A percentile compares a stretch with the other conserved stretches of the same genome.
Evolutionary conservation across 2,888 invertebrate genomes (phyloP).

Genomic region (Aplocera efformata): DNA sequence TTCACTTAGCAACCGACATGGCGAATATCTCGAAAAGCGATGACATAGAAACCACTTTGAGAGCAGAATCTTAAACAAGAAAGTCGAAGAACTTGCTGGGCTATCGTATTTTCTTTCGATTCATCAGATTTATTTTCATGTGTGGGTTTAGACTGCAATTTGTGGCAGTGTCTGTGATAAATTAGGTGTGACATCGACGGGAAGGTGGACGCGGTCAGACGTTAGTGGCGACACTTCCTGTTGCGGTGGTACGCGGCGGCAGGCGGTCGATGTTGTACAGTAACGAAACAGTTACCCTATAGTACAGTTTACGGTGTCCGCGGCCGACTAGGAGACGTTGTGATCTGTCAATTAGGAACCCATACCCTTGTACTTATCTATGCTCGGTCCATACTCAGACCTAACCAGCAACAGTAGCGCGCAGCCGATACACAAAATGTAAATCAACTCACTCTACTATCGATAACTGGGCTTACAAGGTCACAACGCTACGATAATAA

Average conservation of each 20-base stretch:
- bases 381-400: constrained; percentile 40
- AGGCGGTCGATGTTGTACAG: constrained; percentile 57
- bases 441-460: constrained; percentile 10
- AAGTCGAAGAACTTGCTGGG: constrained; percentile 33
- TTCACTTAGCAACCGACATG: constrained; percentile 71
- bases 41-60: constrained; percentile 60
- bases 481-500: constrained; percentile 10
- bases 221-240: constrained; percentile 54
- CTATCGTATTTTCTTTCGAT: constrained; percentile 29
- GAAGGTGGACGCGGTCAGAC: constrained; percentile 34
- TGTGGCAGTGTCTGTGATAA: constrained; percentile 55
- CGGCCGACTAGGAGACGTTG: constrained; percentile 39
- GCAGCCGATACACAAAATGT: constrained; percentile 20
- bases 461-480: constrained; percentile 9
- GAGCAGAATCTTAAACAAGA: constrained; percentile 50
- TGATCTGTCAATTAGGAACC: constrained; percentile 69
- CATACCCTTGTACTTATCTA: constrained; percentile 63
- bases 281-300: constrained; percentile 68
- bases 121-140: constrained; percentile 46
- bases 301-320: constrained; percentile 61
- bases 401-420: constrained; percentile 43
- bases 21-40: constrained; percentile 58
- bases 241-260: constrained; percentile 52
- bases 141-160: constrained; percentile 42
- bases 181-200: constrained; percentile 50